Conservation (phyloP, 2,113 vertebrate genomes). For the Festucalex cinctus region DNA sequence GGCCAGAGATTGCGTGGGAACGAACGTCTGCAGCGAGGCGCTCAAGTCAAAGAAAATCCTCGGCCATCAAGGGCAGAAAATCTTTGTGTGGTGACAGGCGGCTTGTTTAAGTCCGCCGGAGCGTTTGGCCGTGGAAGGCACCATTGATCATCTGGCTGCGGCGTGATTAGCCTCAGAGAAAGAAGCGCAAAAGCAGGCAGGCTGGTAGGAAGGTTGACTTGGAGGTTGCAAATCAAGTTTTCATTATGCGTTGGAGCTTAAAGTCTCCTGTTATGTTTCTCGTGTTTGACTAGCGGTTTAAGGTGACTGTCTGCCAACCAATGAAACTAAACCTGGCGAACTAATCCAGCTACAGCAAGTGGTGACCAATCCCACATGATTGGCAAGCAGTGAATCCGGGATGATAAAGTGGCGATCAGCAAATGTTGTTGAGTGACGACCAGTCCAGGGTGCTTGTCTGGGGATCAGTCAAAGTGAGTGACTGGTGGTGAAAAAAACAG, state of each 20-base stretch:
- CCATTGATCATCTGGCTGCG: slow-evolving; percentile 38
- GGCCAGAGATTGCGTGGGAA: not conserved
- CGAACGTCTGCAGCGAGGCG: slow-evolving; percentile 2
- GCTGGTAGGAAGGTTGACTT: not conserved
- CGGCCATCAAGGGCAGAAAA: slow-evolving; percentile 27
- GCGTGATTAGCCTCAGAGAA: slow-evolving; percentile 47
- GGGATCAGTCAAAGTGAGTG: not conserved
- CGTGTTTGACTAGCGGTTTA: slow-evolving; percentile 2
- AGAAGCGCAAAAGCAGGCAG: slow-evolving; percentile 39
- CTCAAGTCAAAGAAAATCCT: slow-evolving; percentile 5
- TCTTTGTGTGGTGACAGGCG: slow-evolving; percentile 24
- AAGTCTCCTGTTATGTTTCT: not conserved
- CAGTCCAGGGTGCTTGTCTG: not conserved
- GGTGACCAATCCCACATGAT: not conserved
- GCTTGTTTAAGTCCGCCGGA: slow-evolving; percentile 30
- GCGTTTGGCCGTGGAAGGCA: slow-evolving; percentile 7
- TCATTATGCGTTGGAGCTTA: slow-evolving; percentile 19
- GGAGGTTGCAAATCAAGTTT: slow-evolving; percentile 59
- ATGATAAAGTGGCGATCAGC: no score
- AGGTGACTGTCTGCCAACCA: slow-evolving; percentile 12
- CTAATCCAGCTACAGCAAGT: no score
- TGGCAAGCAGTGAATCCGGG: not conserved
- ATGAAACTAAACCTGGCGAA: not conserved
- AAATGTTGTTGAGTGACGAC: not conserved
- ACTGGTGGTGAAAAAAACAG: not conserved